These are phyloP conservation scores for Amblyjoppa fuscipennis DNA, from an alignment of 2,888 invertebrate species.

Conservation along the genomic window DNA sequence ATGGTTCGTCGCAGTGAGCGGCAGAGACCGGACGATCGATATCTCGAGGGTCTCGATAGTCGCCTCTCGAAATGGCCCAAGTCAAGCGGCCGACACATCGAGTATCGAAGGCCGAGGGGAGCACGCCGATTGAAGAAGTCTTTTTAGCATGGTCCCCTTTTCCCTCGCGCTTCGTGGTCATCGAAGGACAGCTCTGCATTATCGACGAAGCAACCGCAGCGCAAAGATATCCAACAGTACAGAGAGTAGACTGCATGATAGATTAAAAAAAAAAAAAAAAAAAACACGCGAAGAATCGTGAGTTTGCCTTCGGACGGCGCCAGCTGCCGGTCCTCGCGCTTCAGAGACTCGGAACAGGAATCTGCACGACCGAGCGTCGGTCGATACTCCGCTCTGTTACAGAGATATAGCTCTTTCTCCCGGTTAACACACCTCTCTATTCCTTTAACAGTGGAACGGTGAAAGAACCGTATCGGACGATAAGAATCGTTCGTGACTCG, in stretches of 20 bases:
- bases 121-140: conserved; percentile 62
- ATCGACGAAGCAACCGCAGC: conserved; percentile 26
- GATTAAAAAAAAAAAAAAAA: too few relatives aligned
- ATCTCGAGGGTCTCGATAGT: conserved; percentile 27
- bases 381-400: conserved; percentile 31
- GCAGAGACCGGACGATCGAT: conserved; percentile 49
- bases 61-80: conserved; percentile 43
- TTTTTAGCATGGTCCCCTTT: conserved; percentile 12
- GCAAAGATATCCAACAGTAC: conserved; percentile 24
- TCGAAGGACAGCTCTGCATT: conserved; percentile 10
- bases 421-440: conserved; percentile 11
- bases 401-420: background rate
- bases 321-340: conserved; percentile 40
- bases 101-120: conserved; percentile 65
- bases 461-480: conserved; percentile 3
- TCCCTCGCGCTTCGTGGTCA: background rate
- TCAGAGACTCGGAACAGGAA: conserved; percentile 14
- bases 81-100: conserved; percentile 67
- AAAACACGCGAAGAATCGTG: conserved; percentile 12
- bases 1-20: background rate
- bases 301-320: conserved; percentile 53
- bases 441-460: conserved; percentile 10
- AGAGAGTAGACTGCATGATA: background rate
- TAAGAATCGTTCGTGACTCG: background rate
- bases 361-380: conserved; percentile 45